Base-by-base conservation (phyloP, 2,113 vertebrate species). In the Sterna hirundo region DNA sequence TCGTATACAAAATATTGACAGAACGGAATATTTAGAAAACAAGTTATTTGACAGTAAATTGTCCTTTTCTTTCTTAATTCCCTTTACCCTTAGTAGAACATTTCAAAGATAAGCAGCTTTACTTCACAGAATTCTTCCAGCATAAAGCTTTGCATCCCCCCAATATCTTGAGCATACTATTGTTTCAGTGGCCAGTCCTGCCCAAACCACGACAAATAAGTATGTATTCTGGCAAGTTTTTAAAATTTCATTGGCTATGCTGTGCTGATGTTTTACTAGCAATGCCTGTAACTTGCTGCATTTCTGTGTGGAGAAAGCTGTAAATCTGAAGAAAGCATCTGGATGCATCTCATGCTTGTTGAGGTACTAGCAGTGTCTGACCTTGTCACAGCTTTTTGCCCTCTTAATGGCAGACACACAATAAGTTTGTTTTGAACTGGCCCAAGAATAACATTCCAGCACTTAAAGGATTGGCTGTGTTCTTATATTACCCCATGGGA, bases 211-310 rank as follows among this genome's bases (percentile, higher is more conserved):
- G 15, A 38, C 60, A 61, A 46, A 22, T 27, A 55, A 76, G 11
- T 49, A 25, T n/a, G 3, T 40, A 6, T 88, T 83, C 8, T 54
- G 51, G 25, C 3, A 6, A 5, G 51, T 88, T 34, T 25, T 4
- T 29, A 20, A 32, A 22, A 11, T n/a, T 10, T n/a, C 17, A 8
- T 57, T 83, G 1, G 1, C 25, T 60, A 0, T 47, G 15, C 13
- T 62, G 29, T 64, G 47, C 57, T 68, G 52, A 4, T 86, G 32
- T 15, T 65, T 65, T 34, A n/a, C 27, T 69, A 6, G 54, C 12
- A 44, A 0, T 46, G 42, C 66, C 69, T 83, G 44, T n/a, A 54
- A 64, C 18, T 47, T 30, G 6, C 5, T 21, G 55, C 26, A 5
- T 68, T 80, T 88, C 29, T 52, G 11, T 40, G 29, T 75, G 38